A percentile compares a stretch with the other conserved stretches of the same genome.
phyloP scores from a whole-genome alignment of 2,888 invertebrate species.

The Lissocephala sabroskyi region DNA sequence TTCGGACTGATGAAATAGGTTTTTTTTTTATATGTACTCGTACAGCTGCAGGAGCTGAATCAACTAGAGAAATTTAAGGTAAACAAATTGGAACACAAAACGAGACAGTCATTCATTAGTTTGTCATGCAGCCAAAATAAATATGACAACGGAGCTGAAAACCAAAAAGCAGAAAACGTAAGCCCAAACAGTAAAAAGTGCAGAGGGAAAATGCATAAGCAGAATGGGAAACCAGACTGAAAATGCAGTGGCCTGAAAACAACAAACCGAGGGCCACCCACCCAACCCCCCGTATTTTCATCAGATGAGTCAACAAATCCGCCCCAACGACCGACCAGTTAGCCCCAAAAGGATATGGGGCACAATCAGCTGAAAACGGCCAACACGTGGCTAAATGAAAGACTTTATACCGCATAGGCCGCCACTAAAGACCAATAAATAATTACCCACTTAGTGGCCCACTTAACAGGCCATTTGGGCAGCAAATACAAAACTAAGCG shows the following conservation, averaged over 20 bases:
- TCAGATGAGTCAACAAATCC: too few species aligned
- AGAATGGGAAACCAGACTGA: not conserved
- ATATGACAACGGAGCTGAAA: conserved; percentile 2
- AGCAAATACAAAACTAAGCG: too few species aligned
- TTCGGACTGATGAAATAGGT: too few species aligned
- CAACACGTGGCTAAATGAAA: not conserved
- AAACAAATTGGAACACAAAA: too few species aligned
- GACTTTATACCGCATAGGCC: conserved; percentile 10
- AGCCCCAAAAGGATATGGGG: not conserved
- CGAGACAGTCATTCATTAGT: conserved; percentile 12
- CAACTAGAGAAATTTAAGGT: too few species aligned
- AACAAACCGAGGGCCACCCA: too few species aligned
- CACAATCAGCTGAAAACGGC: conserved; percentile 6
- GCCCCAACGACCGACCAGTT: too few species aligned
- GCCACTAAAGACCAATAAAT: conserved; percentile 33
- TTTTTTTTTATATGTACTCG: too few species aligned
- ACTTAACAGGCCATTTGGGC: conserved; percentile 22
- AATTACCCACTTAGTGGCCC: conserved; percentile 43
- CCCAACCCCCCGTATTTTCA: too few species aligned
- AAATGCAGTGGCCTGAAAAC: conserved; percentile 32
- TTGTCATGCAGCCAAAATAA: conserved; percentile 1
- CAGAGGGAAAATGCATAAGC: not conserved
- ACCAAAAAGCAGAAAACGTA: not conserved
- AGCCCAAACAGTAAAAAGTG: conserved; percentile 1
- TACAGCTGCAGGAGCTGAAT: too few species aligned